phyloP scores from a whole-genome alignment of 1,140 invertebrate species.

The Aphis gossypii region DNA sequence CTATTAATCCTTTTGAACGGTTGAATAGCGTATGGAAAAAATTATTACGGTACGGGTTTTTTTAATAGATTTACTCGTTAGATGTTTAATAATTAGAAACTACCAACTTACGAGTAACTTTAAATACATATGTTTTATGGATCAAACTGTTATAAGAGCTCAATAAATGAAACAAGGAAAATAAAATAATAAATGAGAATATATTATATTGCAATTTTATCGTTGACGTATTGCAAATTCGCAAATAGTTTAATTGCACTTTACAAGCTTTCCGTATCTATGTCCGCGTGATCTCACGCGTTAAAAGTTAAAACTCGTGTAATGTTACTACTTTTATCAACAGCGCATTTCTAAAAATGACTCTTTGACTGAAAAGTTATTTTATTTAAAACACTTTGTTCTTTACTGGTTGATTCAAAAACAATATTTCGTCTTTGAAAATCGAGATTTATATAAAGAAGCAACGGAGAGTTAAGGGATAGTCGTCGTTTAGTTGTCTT shows the following conservation, averaged over 20 bases:
- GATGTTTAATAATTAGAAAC: not conserved
- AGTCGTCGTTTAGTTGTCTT: not conserved
- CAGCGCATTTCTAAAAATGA: no score
- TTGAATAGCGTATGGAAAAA: not conserved
- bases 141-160: not conserved
- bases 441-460: not conserved
- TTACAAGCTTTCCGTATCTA: no score
- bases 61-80: not conserved
- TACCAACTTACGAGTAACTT: not conserved
- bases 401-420: no score
- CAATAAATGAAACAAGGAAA: not conserved
- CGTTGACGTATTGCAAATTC: no score
- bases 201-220: no score
- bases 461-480: not conserved
- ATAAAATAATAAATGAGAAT: not conserved
- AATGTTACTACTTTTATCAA: no score
- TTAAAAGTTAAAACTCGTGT: no score
- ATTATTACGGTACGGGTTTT: not conserved
- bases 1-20: not conserved
- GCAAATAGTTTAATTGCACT: no score
- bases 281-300: no score
- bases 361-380: no score
- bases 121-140: not conserved
- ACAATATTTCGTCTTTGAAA: not conserved
- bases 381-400: no score